Conservation (phyloP, 53 echinoderm and acorn worm genomes). For the Arbacia lixula region DNA sequence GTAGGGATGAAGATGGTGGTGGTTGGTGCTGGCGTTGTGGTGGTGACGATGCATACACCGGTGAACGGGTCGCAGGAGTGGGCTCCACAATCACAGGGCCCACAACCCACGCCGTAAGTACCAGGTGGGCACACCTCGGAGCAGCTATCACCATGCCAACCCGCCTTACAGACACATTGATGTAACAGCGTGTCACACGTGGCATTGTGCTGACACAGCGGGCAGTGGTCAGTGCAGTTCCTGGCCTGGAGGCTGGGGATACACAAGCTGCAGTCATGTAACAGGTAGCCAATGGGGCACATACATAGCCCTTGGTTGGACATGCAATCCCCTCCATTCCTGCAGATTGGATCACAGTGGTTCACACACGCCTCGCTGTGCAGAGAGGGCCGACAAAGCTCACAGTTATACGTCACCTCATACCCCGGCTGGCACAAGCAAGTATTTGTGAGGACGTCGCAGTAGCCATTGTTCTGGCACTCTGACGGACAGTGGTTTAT, state of each 20-base stretch:
- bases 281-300: constrained; percentile 41
- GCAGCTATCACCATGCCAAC: constrained; percentile 69
- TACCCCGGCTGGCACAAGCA: constrained; percentile 60
- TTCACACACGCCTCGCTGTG: constrained; percentile 57
- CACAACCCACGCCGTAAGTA: constrained; percentile 63
- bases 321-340: constrained; percentile 50
- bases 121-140: constrained; percentile 60
- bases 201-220: constrained; percentile 58
- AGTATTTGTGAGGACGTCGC: constrained; percentile 5
- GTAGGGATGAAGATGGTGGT: constrained; percentile 26
- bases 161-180: constrained; percentile 66
- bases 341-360: constrained; percentile 59
- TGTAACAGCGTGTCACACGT: constrained; percentile 67
- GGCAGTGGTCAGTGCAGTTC: constrained; percentile 55
- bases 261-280: constrained; percentile 46
- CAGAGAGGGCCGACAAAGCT: constrained; percentile 53
- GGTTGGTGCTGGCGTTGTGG: constrained; percentile 45
- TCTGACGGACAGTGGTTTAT: constrained; percentile 44
- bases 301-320: constrained; percentile 46
- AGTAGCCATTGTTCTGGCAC: constrained; percentile 60
- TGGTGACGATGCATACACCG: constrained; percentile 22
- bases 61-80: constrained; percentile 24
- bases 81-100: constrained; percentile 44
- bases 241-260: constrained; percentile 27
- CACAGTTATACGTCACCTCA: constrained; percentile 61